Percentiles rank a stretch among this genome's conserved stretches.
Conservation (phyloP, 1,140 invertebrate species). For the Dreissena polymorpha region DNA sequence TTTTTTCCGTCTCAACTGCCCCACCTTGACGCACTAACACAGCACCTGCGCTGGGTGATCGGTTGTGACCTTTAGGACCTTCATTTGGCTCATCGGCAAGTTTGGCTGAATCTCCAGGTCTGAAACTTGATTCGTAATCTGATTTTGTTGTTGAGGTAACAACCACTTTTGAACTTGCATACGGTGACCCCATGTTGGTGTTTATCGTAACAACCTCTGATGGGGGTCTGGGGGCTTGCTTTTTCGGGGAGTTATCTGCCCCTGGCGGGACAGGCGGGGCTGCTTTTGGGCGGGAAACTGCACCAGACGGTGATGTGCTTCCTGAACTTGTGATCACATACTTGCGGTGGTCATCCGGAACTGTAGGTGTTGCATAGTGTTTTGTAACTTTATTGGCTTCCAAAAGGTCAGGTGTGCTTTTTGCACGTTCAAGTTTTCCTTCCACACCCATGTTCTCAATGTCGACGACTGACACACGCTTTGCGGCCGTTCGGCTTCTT, state of each 20-base stretch:
- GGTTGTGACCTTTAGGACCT: slow-evolving; percentile 60
- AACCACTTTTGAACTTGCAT: slow-evolving; percentile 39
- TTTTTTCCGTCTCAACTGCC: slow-evolving; percentile 42
- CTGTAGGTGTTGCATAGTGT: slow-evolving; percentile 62
- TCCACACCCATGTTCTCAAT: slow-evolving; percentile 62
- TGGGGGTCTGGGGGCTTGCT: slow-evolving; percentile 53
- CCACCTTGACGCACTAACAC: slow-evolving; percentile 32
- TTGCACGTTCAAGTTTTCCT: slow-evolving; percentile 66
- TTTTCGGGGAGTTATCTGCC: slow-evolving; percentile 37
- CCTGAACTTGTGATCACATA: slow-evolving; percentile 47
- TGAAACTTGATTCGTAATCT: slow-evolving; percentile 77
- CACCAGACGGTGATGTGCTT: slow-evolving; percentile 18
- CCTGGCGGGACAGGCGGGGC: slow-evolving; percentile 65
- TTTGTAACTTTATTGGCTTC: slow-evolving; percentile 50
- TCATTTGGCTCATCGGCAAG: slow-evolving; percentile 67
- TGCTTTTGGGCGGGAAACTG: slow-evolving; percentile 57
- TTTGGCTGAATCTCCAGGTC: slow-evolving; percentile 72
- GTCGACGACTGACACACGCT: slow-evolving; percentile 72
- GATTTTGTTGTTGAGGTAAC: slow-evolving; percentile 45
- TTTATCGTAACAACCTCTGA: slow-evolving; percentile 72
- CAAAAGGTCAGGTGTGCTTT: slow-evolving; percentile 73
- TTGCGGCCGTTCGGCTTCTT: slow-evolving; percentile 69
- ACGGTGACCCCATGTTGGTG: slow-evolving; percentile 59
- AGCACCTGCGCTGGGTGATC: slow-evolving; percentile 61
- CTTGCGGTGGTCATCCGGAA: slow-evolving; percentile 44